Evolutionary conservation across 2,888 invertebrate genomes (phyloP).

Genomic region (Aspidiotus rigidus): DNA sequence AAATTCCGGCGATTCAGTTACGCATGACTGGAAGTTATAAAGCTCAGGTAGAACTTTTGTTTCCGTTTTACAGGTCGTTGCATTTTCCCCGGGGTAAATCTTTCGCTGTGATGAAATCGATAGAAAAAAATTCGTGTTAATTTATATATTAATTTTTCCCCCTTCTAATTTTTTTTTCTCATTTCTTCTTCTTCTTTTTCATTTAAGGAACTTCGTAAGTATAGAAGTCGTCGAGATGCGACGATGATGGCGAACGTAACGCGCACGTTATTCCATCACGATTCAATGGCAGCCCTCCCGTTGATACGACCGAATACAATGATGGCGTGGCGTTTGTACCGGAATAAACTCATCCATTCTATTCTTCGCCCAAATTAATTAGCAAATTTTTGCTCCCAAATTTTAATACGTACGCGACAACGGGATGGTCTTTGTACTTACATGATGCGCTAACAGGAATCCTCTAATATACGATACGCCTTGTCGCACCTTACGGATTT

Average conservation of each 20-base stretch:
- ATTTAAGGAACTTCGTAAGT: not conserved
- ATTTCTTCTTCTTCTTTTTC: not conserved
- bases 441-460: too few species aligned
- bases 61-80: conserved; percentile 4
- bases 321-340: not conserved
- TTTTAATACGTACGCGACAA: too few species aligned
- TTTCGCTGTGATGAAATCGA: not conserved
- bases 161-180: not conserved
- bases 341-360: too few species aligned
- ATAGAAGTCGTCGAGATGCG: not conserved
- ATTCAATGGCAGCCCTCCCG: not conserved
- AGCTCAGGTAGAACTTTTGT: conserved; percentile 4
- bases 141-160: conserved; percentile 4
- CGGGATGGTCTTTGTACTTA: too few species aligned
- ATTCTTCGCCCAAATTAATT: too few species aligned
- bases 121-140: not conserved
- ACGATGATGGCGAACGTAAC: not conserved
- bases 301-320: not conserved
- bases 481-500: too few species aligned
- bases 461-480: too few species aligned
- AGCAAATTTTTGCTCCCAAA: too few species aligned
- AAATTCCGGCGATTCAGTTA: not conserved
- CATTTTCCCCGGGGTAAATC: not conserved
- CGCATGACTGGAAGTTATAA: conserved; percentile 4
- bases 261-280: not conserved